Conservation (phyloP, 1,140 invertebrate species). For the Sitophilus oryzae region DNA sequence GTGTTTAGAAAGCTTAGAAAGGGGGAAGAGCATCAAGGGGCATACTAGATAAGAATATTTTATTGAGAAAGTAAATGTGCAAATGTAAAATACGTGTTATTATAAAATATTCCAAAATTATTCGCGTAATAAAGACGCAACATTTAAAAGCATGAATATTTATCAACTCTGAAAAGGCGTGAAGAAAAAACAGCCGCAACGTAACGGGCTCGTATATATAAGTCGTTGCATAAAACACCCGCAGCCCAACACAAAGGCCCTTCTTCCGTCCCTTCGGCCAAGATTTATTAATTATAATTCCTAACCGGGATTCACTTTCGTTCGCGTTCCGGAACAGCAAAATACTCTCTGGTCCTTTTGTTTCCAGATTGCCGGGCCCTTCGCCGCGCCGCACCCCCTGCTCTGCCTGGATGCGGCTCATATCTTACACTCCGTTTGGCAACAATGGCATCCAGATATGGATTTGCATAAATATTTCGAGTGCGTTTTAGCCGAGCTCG, state of each 20-base stretch:
- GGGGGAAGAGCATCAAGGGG: too few relatives aligned
- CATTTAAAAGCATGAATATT: too few relatives aligned
- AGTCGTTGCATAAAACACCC: not conserved
- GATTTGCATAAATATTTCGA: slow-evolving; percentile 31
- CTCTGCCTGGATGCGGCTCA: slow-evolving; percentile 18
- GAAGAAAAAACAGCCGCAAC: not conserved
- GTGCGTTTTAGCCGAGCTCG: slow-evolving; percentile 17
- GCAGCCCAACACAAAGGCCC: not conserved
- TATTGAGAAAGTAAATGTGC: too few relatives aligned
- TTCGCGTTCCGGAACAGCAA: slow-evolving; percentile 12
- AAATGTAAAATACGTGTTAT: too few relatives aligned
- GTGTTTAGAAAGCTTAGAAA: too few relatives aligned
- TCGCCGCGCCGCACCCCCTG: not conserved
- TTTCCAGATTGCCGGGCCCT: slow-evolving; percentile 3
- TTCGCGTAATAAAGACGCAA: too few relatives aligned
- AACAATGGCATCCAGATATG: slow-evolving; percentile 32
- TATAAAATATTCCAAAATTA: too few relatives aligned
- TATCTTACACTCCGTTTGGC: slow-evolving; percentile 33
- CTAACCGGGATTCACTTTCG: slow-evolving; percentile 18
- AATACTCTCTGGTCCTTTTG: slow-evolving; percentile 19
- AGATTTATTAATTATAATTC: slow-evolving; percentile 28
- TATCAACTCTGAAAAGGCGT: too few relatives aligned
- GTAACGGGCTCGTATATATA: not conserved
- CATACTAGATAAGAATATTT: too few relatives aligned
- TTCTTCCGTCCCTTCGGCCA: slow-evolving; percentile 13